phyloP scores from a whole-genome alignment of 2,888 invertebrate genomes.

The Agonopterix subpropinquella region DNA sequence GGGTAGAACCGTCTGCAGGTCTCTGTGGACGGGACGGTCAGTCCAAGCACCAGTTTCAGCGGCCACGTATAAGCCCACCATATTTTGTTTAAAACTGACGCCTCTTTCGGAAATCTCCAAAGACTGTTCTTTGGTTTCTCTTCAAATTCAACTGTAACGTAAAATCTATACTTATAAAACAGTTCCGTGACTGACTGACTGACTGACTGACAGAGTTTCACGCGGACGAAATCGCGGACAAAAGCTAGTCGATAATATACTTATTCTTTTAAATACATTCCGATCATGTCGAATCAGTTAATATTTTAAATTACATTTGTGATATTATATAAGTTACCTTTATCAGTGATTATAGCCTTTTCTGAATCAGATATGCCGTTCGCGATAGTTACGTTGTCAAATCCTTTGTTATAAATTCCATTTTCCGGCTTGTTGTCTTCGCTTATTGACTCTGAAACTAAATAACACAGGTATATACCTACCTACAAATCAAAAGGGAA shows the following conservation, averaged over 20 bases:
- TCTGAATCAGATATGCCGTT: conserved; percentile 13
- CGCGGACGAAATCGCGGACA: not conserved
- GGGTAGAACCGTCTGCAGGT: conserved; percentile 80
- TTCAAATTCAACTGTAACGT: conserved; percentile 15
- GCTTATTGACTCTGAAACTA: conserved; percentile 28
- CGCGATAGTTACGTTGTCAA: conserved; percentile 16
- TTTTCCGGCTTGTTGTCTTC: conserved; percentile 17
- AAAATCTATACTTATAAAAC: not conserved
- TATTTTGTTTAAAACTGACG: conserved; percentile 39
- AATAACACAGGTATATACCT: not conserved
- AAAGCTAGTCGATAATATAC: no score
- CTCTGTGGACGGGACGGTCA: conserved; percentile 83
- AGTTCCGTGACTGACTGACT: no score
- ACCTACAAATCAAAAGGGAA: no score
- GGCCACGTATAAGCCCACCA: conserved; percentile 87
- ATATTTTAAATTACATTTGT: no score
- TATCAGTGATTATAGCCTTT: conserved; percentile 24
- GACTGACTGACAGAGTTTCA: no score
- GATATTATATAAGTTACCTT: conserved; percentile 19
- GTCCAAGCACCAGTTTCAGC: conserved; percentile 77
- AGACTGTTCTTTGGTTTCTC: conserved; percentile 43
- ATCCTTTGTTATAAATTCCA: conserved; percentile 47
- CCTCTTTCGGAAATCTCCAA: conserved; percentile 58
- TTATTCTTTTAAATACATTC: no score
- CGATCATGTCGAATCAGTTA: no score